phyloP scores from a whole-genome alignment of 2,797 vertebrate genomes.

The Eulemur rubriventer region DNA sequence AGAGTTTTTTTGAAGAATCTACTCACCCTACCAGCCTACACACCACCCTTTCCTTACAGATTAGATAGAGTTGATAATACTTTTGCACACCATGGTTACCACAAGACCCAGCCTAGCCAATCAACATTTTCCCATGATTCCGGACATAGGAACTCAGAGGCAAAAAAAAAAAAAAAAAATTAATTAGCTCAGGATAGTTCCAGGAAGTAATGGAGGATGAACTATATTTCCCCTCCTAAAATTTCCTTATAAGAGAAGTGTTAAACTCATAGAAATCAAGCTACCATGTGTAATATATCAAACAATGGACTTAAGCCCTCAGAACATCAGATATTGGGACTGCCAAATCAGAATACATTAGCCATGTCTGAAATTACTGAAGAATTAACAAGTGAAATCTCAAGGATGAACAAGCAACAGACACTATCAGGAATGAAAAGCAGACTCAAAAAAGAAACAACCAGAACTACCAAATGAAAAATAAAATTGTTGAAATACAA shows the following conservation, averaged over 20 bases:
- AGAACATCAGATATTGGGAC: background rate
- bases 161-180: background rate
- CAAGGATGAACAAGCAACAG: background rate
- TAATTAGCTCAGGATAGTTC: background rate
- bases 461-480: background rate
- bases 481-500: background rate
- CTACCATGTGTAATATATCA: background rate
- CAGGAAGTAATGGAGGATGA: conserved; percentile 4
- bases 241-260: background rate
- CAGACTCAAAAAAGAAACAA: background rate
- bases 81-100: background rate
- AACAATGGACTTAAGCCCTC: background rate
- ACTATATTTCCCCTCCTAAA: background rate
- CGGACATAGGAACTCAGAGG: background rate
- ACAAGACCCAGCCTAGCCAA: background rate
- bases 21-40: background rate
- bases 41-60: background rate
- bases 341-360: background rate
- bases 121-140: background rate
- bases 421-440: background rate
- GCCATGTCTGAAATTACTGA: background rate
- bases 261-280: background rate
- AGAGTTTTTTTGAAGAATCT: background rate
- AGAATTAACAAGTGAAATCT: background rate
- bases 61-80: background rate